phyloP scores from a whole-genome alignment of 1,140 invertebrate genomes.

The Diuraphis noxia region DNA sequence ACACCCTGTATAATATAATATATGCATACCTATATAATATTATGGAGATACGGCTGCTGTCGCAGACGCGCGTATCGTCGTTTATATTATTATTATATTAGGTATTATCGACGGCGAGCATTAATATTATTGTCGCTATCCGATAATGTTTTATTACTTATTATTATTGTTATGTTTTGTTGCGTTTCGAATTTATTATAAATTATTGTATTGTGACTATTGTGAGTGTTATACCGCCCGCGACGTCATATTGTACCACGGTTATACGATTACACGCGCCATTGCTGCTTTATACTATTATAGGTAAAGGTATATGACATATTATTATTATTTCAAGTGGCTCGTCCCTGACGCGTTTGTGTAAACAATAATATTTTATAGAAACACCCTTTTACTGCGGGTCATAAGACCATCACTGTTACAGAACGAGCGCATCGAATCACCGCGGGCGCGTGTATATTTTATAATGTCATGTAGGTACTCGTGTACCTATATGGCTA shows the following conservation, averaged over 20 bases:
- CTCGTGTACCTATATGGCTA: no score
- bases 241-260: background rate
- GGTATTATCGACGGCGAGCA: background rate
- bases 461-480: no score
- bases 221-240: background rate
- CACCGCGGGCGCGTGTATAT: no score
- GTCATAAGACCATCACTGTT: background rate
- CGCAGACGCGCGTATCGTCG: background rate
- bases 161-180: background rate
- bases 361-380: constrained; percentile 11
- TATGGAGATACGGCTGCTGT: background rate
- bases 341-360: background rate
- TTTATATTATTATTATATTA: background rate
- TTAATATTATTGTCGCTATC: background rate
- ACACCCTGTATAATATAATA: background rate
- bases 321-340: background rate
- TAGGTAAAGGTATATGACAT: background rate
- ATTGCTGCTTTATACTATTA: background rate
- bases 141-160: background rate
- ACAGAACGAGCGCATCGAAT: no score
- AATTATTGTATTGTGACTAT: background rate
- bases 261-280: background rate
- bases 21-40: background rate
- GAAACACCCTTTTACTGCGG: background rate
- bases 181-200: background rate